These are phyloP conservation scores for Oreochromis mossambicus DNA, from an alignment of 2,797 vertebrate genomes.

Conservation along the genomic window DNA sequence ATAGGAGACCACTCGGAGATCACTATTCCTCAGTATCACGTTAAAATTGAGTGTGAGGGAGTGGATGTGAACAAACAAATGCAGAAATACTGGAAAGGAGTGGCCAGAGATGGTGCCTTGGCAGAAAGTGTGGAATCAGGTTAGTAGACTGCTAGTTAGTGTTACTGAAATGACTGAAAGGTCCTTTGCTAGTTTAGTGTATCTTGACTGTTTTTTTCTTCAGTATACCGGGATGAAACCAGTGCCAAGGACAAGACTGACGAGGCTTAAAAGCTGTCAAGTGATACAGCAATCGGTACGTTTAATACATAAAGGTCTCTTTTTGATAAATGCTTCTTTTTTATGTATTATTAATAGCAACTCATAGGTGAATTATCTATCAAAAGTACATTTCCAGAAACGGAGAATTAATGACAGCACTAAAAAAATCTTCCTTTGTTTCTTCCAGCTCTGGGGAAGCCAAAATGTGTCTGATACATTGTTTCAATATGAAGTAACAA, in stretches of 20 bases:
- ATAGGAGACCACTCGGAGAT: conserved; percentile 23
- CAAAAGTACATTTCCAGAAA: neutral
- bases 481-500: neutral
- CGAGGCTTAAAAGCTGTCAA: neutral
- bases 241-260: neutral
- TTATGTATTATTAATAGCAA: neutral
- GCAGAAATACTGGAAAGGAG: conserved; percentile 69
- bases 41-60: conserved; percentile 73
- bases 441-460: conserved; percentile 9
- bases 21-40: conserved; percentile 68
- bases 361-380: neutral
- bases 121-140: neutral
- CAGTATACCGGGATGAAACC: neutral
- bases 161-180: neutral
- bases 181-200: neutral
- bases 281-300: neutral
- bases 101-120: neutral
- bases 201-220: neutral
- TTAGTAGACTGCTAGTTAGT: neutral
- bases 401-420: neutral
- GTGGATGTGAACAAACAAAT: conserved; percentile 72
- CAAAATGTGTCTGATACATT: neutral
- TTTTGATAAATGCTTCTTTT: neutral
- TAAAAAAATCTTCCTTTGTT: neutral
- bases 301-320: neutral